Percentiles rank a stretch among this genome's conserved stretches.
These are phyloP conservation scores for Corydoras sp. DNA, from an alignment of 2,113 vertebrate genomes.

Conservation along the genomic window DNA sequence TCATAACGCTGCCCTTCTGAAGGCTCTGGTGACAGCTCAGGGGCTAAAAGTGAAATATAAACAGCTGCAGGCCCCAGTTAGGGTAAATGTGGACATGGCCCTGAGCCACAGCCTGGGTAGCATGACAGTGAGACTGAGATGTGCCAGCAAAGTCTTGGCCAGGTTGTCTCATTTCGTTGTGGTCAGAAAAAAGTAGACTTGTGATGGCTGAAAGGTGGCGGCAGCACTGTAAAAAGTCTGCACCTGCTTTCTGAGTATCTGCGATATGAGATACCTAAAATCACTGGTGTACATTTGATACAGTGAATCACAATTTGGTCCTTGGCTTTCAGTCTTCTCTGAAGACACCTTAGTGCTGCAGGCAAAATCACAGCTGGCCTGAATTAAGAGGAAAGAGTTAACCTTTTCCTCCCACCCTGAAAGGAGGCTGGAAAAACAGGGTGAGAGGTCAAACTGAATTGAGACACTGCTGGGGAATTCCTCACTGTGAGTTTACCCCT, in stretches of 20 bases:
- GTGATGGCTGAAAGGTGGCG: conserved; percentile 38
- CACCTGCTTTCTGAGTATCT: conserved; percentile 37
- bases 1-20: conserved; percentile 48
- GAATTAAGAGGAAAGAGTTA: conserved; percentile 30
- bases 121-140: conserved; percentile 31
- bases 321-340: conserved; percentile 28
- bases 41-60: conserved; percentile 57
- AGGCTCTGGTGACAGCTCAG: conserved; percentile 47
- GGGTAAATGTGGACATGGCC: conserved; percentile 43
- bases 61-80: conserved; percentile 52
- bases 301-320: conserved; percentile 23
- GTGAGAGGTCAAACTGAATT: conserved; percentile 38
- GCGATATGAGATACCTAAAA: conserved; percentile 42
- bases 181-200: conserved; percentile 16
- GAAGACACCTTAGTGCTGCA: conserved; percentile 23
- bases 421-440: conserved; percentile 36
- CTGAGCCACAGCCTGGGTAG: conserved; percentile 35
- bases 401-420: conserved; percentile 32
- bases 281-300: conserved; percentile 41
- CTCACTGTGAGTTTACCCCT: conserved; percentile 19
- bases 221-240: conserved; percentile 29
- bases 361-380: conserved; percentile 24
- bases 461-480: conserved; percentile 40
- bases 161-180: conserved; percentile 9
- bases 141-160: conserved; percentile 6